A percentile compares a stretch with the other conserved stretches of the same genome.
Evolutionary conservation across 2,113 vertebrate genomes (phyloP).

Genomic region (Lagopus muta): DNA sequence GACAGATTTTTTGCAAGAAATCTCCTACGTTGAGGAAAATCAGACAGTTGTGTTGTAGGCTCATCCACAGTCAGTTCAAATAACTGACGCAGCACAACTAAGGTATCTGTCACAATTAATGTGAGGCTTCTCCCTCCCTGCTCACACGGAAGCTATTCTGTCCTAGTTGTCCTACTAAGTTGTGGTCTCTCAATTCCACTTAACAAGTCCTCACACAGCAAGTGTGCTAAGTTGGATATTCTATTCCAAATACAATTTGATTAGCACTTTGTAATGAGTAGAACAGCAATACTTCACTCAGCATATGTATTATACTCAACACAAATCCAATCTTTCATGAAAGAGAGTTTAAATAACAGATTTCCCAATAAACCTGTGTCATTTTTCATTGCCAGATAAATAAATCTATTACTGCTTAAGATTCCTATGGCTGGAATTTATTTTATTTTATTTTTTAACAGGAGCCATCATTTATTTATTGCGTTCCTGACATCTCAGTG

Average conservation of each 20-base stretch:
- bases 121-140: not conserved
- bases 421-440: not conserved
- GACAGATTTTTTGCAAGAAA: not conserved
- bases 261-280: not conserved
- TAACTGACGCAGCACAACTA: not conserved
- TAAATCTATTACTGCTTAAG: not conserved
- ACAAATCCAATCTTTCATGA: not conserved
- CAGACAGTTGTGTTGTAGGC: not conserved
- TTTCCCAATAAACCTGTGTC: not conserved
- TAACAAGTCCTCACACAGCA: not conserved
- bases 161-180: not conserved
- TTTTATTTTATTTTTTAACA: not conserved
- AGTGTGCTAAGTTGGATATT: not conserved
- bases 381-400: constrained; percentile 5
- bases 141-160: not conserved
- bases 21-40: not conserved
- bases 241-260: not conserved
- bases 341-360: not conserved
- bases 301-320: not conserved
- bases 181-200: not conserved
- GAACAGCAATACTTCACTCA: not conserved
- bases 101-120: not conserved
- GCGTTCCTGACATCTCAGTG: not conserved
- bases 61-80: not conserved
- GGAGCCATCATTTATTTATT: not conserved